A percentile compares a stretch with the other conserved stretches of the same genome.
phyloP scores from a whole-genome alignment of 2,888 invertebrate genomes.

The Flexamia atlantica region DNA sequence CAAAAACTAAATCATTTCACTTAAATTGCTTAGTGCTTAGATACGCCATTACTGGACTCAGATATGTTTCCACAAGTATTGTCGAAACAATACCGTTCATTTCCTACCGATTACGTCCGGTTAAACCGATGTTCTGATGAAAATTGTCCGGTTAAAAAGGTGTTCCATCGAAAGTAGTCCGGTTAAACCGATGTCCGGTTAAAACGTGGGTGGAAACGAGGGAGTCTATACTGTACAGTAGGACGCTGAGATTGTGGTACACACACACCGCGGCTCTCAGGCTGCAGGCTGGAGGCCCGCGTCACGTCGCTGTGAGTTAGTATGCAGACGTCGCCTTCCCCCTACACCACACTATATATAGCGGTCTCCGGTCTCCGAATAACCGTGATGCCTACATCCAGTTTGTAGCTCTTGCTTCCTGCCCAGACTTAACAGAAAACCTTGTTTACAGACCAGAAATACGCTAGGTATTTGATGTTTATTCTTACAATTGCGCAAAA shows the following conservation, averaged over 20 bases:
- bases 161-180: too few species aligned
- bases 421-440: background rate
- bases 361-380: conserved; percentile 9
- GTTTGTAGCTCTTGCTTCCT: background rate
- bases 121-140: too few species aligned
- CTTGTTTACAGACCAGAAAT: background rate
- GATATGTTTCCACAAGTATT: too few species aligned
- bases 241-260: too few species aligned
- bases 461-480: background rate
- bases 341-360: background rate
- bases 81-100: too few species aligned
- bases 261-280: background rate
- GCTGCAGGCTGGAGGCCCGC: background rate
- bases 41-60: too few species aligned
- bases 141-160: too few species aligned
- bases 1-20: background rate
- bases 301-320: background rate
- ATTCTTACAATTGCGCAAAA: background rate
- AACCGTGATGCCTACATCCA: background rate
- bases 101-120: too few species aligned
- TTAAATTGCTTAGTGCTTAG: too few species aligned
- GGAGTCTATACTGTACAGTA: too few species aligned
- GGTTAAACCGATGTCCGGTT: too few species aligned
- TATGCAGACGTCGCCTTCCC: conserved; percentile 13
- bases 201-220: too few species aligned